Conservation (phyloP, 2,888 invertebrate genomes). For the Arenicola marina region DNA sequence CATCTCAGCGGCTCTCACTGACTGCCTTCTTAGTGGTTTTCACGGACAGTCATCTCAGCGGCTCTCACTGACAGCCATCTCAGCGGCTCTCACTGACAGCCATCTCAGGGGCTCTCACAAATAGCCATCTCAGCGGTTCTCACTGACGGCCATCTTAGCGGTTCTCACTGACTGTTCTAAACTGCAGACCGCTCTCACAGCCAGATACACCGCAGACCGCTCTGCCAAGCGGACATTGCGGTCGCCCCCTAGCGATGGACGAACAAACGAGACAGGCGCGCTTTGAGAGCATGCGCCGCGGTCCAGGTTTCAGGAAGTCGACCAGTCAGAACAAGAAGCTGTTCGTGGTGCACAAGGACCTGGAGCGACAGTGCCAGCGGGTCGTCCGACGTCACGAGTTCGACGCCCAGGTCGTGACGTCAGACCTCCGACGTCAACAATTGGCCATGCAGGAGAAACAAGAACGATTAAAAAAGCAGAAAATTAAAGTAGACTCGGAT, state of each 20-base stretch:
- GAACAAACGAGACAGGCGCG: conserved; percentile 11
- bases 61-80: too few relatives aligned
- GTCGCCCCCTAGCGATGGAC: background rate
- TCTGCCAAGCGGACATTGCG: too few relatives aligned
- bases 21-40: too few relatives aligned
- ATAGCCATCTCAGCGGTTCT: too few relatives aligned
- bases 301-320: background rate
- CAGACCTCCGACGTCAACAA: conserved; percentile 13
- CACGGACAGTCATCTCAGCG: too few relatives aligned
- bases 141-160: too few relatives aligned
- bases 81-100: too few relatives aligned
- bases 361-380: conserved; percentile 16
- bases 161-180: too few relatives aligned
- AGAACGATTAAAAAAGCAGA: conserved; percentile 7
- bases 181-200: too few relatives aligned
- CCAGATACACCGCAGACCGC: too few relatives aligned
- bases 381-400: conserved; percentile 9
- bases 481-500: conserved; percentile 38
- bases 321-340: conserved; percentile 14
- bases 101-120: too few relatives aligned
- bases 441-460: conserved; percentile 1
- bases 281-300: conserved; percentile 17
- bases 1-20: too few relatives aligned
- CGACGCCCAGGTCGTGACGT: conserved; percentile 11
- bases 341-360: conserved; percentile 20